Base-by-base conservation (phyloP, 2,888 invertebrate species). In the Branchellion lobata region DNA sequence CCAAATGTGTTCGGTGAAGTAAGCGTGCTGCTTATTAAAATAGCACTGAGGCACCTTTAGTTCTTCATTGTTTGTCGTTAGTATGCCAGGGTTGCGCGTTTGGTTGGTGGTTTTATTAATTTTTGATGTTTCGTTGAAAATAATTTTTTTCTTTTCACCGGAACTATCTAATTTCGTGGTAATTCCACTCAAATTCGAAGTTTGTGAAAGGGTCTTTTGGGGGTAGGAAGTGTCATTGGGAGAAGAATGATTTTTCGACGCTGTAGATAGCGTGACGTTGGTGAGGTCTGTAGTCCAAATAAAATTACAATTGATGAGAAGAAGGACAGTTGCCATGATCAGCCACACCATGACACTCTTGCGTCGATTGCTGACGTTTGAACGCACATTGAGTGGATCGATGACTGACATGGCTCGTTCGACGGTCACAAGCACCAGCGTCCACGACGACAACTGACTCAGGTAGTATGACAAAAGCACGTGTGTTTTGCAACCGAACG, bases 381-480 rank as follows among this genome's bases (percentile, higher is more conserved):
- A 57, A 29, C 51, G 29, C 11, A 79, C 75, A 31, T 27, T 57
- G 11, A 79, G 69, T 31, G 79, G 79, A 31, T 61, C 33, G 34
- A 61, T 53, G 33, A 79, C 75, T 31, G 75, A 74, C n/a, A 79
- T 27, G 29, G 74, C 74, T 51, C 79, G 51, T 61, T 79, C 79
- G 18, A 75, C 51, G 1, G 79, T 75, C 33, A 79, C 79, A 24
- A 75, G 33, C 24, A 79, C 69, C 29, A 79, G 36, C 3, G 75
- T 74, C 79, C 79, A 79, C 21, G 75, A 74, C n/a, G 75, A 75
- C 27, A 75, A 33, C 2, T 75, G 75, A 40, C 68, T 75, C 29
- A 79, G 51, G 53, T 57, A 74, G 51, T 75, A 79, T 3, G 40
- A 31, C n/a, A 79, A 24, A 29, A 75, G 33, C 0, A 40, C 33